phyloP scores from a whole-genome alignment of 2,888 invertebrate species.

The Neria commutata region DNA sequence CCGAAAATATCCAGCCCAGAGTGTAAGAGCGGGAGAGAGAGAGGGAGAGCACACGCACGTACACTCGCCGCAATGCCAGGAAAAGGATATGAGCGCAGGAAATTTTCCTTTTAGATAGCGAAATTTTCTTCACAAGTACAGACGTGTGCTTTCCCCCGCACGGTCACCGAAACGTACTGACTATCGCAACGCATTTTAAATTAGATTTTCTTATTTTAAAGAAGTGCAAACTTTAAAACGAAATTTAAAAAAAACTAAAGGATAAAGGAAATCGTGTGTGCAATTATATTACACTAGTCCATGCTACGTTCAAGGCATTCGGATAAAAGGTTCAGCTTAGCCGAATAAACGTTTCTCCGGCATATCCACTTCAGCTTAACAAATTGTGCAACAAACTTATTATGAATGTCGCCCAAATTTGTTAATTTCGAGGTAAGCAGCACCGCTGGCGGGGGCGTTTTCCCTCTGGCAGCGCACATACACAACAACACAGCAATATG shows the following conservation, averaged over 20 bases:
- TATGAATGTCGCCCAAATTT: constrained; percentile 92
- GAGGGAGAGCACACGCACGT: too few species aligned
- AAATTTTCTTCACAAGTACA: constrained; percentile 48
- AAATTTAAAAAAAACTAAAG: constrained; percentile 14
- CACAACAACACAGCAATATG: neutral
- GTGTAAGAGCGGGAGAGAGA: too few species aligned
- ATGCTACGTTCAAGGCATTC: too few species aligned
- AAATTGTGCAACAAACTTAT: constrained; percentile 57
- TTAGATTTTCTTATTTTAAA: constrained; percentile 9
- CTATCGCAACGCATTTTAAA: constrained; percentile 19
- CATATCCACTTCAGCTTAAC: constrained; percentile 27
- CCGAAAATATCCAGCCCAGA: too few species aligned
- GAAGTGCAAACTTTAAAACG: constrained; percentile 6
- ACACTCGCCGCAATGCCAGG: too few species aligned
- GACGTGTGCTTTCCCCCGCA: too few species aligned
- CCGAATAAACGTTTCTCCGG: constrained; percentile 24
- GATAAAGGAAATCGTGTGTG: constrained; percentile 4
- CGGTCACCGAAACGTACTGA: constrained; percentile 33
- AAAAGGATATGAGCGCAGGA: too few species aligned
- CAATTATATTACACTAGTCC: too few species aligned
- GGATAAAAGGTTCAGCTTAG: too few species aligned
- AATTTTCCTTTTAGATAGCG: constrained; percentile 41
- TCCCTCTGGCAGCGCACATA: too few species aligned
- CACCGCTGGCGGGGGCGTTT: too few species aligned
- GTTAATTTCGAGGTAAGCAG: constrained; percentile 79